Base-by-base conservation (phyloP, 2,113 vertebrate species). In the Aspidoscelis tigris region DNA sequence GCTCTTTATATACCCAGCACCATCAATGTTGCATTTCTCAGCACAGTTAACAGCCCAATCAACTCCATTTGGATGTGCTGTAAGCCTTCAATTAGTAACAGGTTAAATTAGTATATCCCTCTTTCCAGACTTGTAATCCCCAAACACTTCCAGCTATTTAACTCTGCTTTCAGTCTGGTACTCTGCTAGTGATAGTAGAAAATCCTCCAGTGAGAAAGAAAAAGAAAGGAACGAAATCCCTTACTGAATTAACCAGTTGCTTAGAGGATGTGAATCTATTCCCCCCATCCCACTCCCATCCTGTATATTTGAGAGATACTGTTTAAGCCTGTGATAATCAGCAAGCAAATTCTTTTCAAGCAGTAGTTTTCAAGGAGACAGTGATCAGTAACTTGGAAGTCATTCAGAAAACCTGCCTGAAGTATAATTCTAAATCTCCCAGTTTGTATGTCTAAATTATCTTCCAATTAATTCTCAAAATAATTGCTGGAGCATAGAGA, bases 401-500 rank as follows among this genome's bases (percentile, higher is more conserved):
- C 58, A 53, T 76, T 58, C 71, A 75, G 80, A 90, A 91, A 86
- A 81, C 65, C 73, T 24, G 72, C 43, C 83, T 82, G 77, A 75
- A 89, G 85, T 72, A 86, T 88, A 92, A 91, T 85, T 89, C 10
- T 72, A 87, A 22, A 61, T 2, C 89, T 91, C 88, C 84, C 89
- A 90, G 83, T 94, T 86, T 76, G 81, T 84, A 86, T 87, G 6
- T 47, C 80, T 89, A 91, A 91, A 89, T 76, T 0, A 85, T 88
- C 77, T 85, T 83, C 80, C 80, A 89, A 86, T 80, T 86, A 90
- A 66, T 78, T 88, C 61, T 80, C 84, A 72, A 20, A 66, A 33
- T 86, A 81, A 90, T 83, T 66, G 26, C 41, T 92, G 9, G 66
- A 65, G 10, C 76, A 83, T 74, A 72, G 89, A 43, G 8, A 69